These are phyloP conservation scores for Tinamus guttatus DNA, from an alignment of 2,113 vertebrate genomes.

Conservation along the genomic window DNA sequence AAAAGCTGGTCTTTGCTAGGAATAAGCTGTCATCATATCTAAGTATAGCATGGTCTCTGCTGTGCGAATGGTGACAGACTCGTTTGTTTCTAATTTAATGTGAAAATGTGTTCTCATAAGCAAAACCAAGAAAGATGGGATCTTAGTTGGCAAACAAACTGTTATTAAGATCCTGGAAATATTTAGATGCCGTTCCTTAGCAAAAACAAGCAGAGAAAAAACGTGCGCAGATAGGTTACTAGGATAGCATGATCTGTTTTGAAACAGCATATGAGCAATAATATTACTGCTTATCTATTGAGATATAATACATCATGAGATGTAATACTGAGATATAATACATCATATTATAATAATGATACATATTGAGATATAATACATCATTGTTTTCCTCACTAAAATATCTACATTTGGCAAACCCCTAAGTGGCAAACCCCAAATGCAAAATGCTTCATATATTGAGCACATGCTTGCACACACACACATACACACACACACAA, in stretches of 20 bases:
- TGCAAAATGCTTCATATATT: background rate
- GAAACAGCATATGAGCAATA: background rate
- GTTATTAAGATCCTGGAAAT: background rate
- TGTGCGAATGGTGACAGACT: background rate
- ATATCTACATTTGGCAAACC: background rate
- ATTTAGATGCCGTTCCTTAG: background rate
- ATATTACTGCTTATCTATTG: background rate
- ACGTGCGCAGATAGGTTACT: background rate
- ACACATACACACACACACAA: no score
- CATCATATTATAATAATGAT: no score
- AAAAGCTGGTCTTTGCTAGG: background rate
- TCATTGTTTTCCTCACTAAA: background rate
- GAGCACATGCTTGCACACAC: no score
- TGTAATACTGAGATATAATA: no score
- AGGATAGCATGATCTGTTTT: background rate
- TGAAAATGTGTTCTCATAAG: conserved; percentile 3
- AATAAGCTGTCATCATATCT: background rate
- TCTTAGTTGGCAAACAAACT: background rate
- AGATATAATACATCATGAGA: background rate
- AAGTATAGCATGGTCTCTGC: background rate
- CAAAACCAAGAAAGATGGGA: background rate
- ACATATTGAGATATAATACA: background rate
- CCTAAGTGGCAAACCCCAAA: background rate
- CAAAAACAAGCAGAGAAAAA: background rate
- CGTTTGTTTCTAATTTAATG: conserved; percentile 13